Base-by-base conservation (phyloP, 2,797 vertebrate genomes). In the Sebastes hubbsi region DNA sequence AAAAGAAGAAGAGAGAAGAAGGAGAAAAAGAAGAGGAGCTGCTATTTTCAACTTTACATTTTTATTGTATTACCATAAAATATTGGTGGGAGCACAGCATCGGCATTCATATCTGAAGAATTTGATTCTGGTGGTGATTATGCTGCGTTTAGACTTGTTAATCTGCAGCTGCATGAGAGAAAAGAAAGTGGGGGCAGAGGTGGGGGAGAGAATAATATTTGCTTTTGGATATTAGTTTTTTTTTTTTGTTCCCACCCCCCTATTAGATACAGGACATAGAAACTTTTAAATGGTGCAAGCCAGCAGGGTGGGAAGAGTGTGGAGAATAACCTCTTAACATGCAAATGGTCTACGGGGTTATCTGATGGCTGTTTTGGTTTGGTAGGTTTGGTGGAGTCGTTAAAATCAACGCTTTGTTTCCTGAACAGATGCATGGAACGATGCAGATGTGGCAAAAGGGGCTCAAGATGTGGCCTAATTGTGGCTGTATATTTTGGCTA, bases 31-130 rank as follows among this genome's bases (percentile, higher is more conserved):
- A 74, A 24, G 70, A 85, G 30, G 92, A 82, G 75, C 90, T 88
- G 94, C 89, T 96, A 92, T 96, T 96, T 96, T 94, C 93, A 95
- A 96, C 96, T 95, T 94, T 96, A 93, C 94, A 93, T 96, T 97
- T 97, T 97, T 97, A 96, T 97, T 97, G 95, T 93, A 96, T 96
- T 95, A 96, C 94, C 96, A 87, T 95, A 83, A 94, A 95, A 90
- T 95, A 95, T 96, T 96, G 95, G 92, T 30, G 89, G 49, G 77
- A 74, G 81, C 84, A n/a, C 24, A n/a, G 93, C 91, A 87, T 93
- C 95, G 87, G 92, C 95, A 95, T 95, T 96, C 94, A 95, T 96
- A 95, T 93, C 89, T 81, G 85, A 95, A 93, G 89, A 83, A 94
- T 97, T 96, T 94, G 93, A 95, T 96, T 97, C 91, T 91, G 90